Percentiles rank a stretch among this genome's conserved stretches.
phyloP scores from a whole-genome alignment of 2,888 invertebrate genomes.

The Ecliptopera silaceata region DNA sequence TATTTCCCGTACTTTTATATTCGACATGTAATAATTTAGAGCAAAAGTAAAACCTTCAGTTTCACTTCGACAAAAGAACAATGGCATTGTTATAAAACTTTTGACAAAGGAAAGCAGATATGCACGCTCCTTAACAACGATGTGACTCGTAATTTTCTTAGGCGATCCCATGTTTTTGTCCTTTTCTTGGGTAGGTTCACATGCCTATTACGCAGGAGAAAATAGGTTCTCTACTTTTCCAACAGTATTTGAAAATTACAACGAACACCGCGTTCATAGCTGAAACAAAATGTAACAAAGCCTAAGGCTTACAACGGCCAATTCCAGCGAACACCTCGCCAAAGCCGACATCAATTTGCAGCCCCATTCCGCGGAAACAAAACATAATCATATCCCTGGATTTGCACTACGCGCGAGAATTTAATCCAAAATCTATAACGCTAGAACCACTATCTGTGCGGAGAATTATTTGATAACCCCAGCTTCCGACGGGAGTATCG shows the following conservation, averaged over 20 bases:
- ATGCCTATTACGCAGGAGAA: constrained; percentile 16
- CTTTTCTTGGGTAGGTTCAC: constrained; percentile 19
- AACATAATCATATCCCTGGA: constrained; percentile 50
- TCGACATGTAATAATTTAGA: too few species aligned
- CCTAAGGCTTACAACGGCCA: constrained; percentile 2
- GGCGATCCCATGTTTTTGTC: constrained; percentile 28
- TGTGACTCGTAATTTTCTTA: constrained; percentile 38
- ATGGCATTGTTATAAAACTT: not conserved
- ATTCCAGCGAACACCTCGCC: constrained; percentile 12
- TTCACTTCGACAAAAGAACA: not conserved
- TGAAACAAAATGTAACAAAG: constrained; percentile 3
- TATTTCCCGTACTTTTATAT: too few species aligned
- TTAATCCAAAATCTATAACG: constrained; percentile 77
- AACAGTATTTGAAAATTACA: constrained; percentile 11
- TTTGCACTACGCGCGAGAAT: constrained; percentile 58
- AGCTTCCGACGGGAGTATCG: constrained; percentile 46
- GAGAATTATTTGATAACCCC: constrained; percentile 66
- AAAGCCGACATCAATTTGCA: constrained; percentile 27
- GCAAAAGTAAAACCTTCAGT: not conserved
- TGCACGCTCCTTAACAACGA: constrained; percentile 23
- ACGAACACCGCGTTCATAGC: not conserved
- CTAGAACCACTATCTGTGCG: constrained; percentile 67
- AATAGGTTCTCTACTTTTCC: constrained; percentile 9
- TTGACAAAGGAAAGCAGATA: constrained; percentile 6
- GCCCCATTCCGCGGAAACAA: constrained; percentile 24